Evolutionary conservation across 2,113 vertebrate species (phyloP).

Genomic region (Epinephelus moara): DNA sequence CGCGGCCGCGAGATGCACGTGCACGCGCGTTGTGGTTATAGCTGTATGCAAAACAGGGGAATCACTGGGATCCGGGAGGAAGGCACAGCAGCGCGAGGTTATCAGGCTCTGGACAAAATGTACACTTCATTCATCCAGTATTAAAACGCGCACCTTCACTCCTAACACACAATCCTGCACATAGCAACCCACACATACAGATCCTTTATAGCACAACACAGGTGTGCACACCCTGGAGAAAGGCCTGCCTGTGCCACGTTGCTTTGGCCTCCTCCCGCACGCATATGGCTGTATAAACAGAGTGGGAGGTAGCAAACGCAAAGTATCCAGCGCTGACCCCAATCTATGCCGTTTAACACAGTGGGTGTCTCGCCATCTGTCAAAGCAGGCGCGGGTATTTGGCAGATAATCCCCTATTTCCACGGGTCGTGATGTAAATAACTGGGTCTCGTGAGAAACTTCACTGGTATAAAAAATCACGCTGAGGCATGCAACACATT

Average conservation of each 20-base stretch:
- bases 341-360: constrained; percentile 43
- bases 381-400: constrained; percentile 24
- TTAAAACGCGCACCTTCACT: background rate
- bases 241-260: background rate
- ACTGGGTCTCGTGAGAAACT: constrained; percentile 11
- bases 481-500: background rate
- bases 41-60: background rate
- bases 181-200: background rate
- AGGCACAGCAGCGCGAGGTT: background rate
- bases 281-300: constrained; percentile 3
- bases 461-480: background rate
- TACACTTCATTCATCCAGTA: background rate
- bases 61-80: background rate
- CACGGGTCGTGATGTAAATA: constrained; percentile 34
- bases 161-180: background rate
- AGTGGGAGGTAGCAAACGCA: constrained; percentile 7
- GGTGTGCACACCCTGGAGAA: constrained; percentile 3
- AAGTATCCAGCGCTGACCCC: constrained; percentile 50
- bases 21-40: constrained; percentile 56
- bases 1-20: constrained; percentile 45
- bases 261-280: background rate
- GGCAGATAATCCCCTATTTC: constrained; percentile 54
- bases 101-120: background rate
- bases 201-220: background rate
- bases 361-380: constrained; percentile 64